Base-by-base conservation (phyloP, 2,888 invertebrate genomes). In the Pandemis corylana region DNA sequence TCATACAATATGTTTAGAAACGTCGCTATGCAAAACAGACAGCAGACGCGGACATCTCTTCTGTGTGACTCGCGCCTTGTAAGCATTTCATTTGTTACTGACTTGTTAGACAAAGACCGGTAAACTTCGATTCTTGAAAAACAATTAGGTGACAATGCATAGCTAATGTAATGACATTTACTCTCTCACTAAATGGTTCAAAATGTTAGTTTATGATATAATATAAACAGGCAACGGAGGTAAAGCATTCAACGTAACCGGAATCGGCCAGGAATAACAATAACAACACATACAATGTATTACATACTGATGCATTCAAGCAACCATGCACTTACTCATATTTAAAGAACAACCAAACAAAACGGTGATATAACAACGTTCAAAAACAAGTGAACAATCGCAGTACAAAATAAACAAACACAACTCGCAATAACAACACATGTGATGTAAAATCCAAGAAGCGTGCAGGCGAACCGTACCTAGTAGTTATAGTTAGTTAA, bases 401-500 rank as follows among this genome's bases (percentile, higher is more conserved):
- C 20, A 63, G 49, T 44, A 49, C 41, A 61, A 74, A 61, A 69
- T 20, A 70, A 63, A 71, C 53, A 71, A 71, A 72, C 64, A 65
- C 28, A 68, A 49, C 36, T 13, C n/a, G 61, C 68, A 69, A 53
- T 36, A 72, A 20, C 20, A 78, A 80, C 78, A 78, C 80, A 68
- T 64, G 68, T 73, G 70, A 77, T 72, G 82, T 85, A 84, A 85
- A 85, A 87, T 85, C 85, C 85, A 82, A 80, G 76, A 76, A 83
- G 83, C 87, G 85, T 86, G 87, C 85, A 66, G 75, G 67, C 73
- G 77, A 79, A 62, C 64, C 28, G 56, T 44, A 46, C 20, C 20
- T 20, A 20, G 20, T 20, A 20, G 20, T 20, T 20, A 66, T 74
- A 74, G 53, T 70, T 28, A 12, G 42, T 66, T 20, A 15, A 41